Percentiles rank a stretch among this genome's conserved stretches.
phyloP scores from a whole-genome alignment of 2,888 invertebrate genomes.

The Amphipyra tragopoginis region DNA sequence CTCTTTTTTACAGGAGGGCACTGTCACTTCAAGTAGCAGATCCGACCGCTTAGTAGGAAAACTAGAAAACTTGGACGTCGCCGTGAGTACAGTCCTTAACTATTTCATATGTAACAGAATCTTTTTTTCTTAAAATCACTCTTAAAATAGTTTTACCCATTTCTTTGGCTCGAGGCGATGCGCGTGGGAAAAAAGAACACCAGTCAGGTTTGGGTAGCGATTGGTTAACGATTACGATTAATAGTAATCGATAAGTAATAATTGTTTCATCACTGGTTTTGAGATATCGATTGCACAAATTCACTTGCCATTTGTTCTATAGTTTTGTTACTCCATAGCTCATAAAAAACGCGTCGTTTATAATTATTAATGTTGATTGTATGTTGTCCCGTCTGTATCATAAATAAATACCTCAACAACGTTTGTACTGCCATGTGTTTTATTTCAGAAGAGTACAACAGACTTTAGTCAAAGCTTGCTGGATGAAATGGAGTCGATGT shows the following conservation, averaged over 20 bases:
- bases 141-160: too few relatives aligned
- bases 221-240: too few relatives aligned
- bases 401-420: not conserved
- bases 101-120: too few relatives aligned
- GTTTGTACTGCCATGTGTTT: not conserved
- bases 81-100: slow-evolving; percentile 13
- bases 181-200: too few relatives aligned
- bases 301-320: too few relatives aligned
- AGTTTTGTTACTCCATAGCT: too few relatives aligned
- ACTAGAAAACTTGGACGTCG: slow-evolving; percentile 16
- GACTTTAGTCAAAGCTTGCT: slow-evolving; percentile 97
- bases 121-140: too few relatives aligned
- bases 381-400: not conserved
- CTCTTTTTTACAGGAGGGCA: slow-evolving; percentile 25
- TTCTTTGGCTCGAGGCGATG: too few relatives aligned
- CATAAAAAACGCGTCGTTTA: too few relatives aligned
- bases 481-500: slow-evolving; percentile 97
- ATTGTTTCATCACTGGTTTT: not conserved
- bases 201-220: too few relatives aligned
- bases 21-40: slow-evolving; percentile 3
- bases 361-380: not conserved
- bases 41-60: slow-evolving; percentile 18
- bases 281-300: too few relatives aligned
- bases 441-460: slow-evolving; percentile 74
- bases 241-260: too few relatives aligned